Conservation (phyloP, 2,888 invertebrate genomes). For the Ligdia adustata region DNA sequence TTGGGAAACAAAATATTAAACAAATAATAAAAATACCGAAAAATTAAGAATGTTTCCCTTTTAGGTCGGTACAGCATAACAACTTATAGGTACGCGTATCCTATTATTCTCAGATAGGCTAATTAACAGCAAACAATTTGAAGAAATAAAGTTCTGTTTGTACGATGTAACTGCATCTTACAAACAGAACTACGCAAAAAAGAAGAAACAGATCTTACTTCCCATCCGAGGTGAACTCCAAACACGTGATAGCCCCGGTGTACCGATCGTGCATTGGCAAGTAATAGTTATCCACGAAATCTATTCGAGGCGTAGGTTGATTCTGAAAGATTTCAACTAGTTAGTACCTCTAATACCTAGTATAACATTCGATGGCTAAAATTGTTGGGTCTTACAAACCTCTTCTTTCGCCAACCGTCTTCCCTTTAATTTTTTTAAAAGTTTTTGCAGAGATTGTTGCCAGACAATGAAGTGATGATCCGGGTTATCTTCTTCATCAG, state of each 20-base stretch:
- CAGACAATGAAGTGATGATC: conserved; percentile 56
- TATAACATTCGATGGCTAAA: neutral
- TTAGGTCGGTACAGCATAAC: too few relatives aligned
- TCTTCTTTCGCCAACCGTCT: conserved; percentile 73
- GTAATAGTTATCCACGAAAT: conserved; percentile 85
- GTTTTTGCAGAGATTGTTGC: conserved; percentile 56
- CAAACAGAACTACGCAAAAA: too few relatives aligned
- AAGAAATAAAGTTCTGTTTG: too few relatives aligned
- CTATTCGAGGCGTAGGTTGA: conserved; percentile 71
- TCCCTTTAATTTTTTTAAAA: conserved; percentile 71
- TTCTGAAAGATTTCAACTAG: conserved; percentile 45
- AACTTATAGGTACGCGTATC: too few relatives aligned
- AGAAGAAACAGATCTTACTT: conserved; percentile 52
- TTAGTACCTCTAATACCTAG: neutral
- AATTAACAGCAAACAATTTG: too few relatives aligned
- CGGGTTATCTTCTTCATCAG: conserved; percentile 62
- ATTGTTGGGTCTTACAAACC: conserved; percentile 39
- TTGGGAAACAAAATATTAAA: too few relatives aligned
- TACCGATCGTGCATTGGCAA: conserved; percentile 90
- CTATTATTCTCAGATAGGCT: too few relatives aligned
- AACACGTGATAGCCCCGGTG: conserved; percentile 86
- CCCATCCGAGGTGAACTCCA: conserved; percentile 86
- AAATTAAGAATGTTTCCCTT: too few relatives aligned
- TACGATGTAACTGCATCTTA: too few relatives aligned
- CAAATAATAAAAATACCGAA: too few relatives aligned